phyloP scores from a whole-genome alignment of 1,140 invertebrate species.

The Heterodera schachtii region DNA sequence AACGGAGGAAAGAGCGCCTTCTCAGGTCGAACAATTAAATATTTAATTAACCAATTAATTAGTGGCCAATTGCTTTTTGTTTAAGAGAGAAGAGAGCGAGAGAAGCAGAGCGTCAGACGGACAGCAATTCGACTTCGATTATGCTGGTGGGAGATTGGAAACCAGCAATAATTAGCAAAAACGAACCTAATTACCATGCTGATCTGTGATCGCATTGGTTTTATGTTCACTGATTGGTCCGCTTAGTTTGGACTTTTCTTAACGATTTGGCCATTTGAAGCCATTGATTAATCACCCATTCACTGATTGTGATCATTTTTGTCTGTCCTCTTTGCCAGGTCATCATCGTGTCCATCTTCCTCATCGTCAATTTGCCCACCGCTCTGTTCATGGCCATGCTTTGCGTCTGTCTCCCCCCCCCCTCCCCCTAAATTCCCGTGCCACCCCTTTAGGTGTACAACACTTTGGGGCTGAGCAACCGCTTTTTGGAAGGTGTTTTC shows the following conservation, averaged over 20 bases:
- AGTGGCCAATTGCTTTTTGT: no score
- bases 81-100: slow-evolving; percentile 75
- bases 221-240: neutral
- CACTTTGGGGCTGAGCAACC: slow-evolving; percentile 59
- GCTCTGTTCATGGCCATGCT: slow-evolving; percentile 83
- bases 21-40: slow-evolving; percentile 46
- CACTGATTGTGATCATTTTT: neutral
- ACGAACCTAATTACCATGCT: no score
- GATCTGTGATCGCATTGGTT: neutral
- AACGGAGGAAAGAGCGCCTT: slow-evolving; percentile 71
- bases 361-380: slow-evolving; percentile 85
- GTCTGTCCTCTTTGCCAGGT: neutral
- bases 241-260: no score
- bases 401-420: slow-evolving; percentile 72
- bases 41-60: no score
- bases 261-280: no score
- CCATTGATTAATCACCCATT: no score
- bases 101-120: slow-evolving; percentile 75
- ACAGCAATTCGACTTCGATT: slow-evolving; percentile 84
- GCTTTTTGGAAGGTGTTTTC: slow-evolving; percentile 76
- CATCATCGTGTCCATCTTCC: slow-evolving; percentile 85
- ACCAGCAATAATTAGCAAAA: no score
- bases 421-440: slow-evolving; percentile 67
- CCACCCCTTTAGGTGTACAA: slow-evolving; percentile 42
- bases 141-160: slow-evolving; percentile 76